Evolutionary conservation across 64 coral and sea anemone genomes (phyloP).

Genomic region (Dendrophyllia cribrosa): DNA sequence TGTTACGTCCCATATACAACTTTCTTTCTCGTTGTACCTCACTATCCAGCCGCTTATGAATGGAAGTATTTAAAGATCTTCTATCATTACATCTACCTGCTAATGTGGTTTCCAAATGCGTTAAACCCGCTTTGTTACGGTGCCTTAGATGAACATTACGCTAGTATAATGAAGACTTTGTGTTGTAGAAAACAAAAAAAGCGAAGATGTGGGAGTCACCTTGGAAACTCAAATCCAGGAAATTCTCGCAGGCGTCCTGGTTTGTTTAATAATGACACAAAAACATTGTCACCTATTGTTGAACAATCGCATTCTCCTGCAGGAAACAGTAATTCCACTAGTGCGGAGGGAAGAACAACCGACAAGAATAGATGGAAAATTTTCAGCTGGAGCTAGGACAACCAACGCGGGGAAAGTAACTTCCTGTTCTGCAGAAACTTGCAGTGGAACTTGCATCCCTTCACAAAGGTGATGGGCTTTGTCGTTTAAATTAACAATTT

Average conservation of each 20-base stretch:
- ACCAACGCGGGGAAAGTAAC: too few relatives aligned
- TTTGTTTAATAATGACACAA: too few relatives aligned
- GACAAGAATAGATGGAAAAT: too few relatives aligned
- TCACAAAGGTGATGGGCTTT: too few relatives aligned
- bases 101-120: slow-evolving; percentile 84
- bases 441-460: too few relatives aligned
- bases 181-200: background rate
- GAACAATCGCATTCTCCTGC: too few relatives aligned
- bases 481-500: too few relatives aligned
- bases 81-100: slow-evolving; percentile 61
- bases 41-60: background rate
- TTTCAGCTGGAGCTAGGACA: too few relatives aligned
- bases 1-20: slow-evolving; percentile 70
- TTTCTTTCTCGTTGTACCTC: slow-evolving; percentile 16
- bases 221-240: background rate
- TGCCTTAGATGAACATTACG: slow-evolving; percentile 65
- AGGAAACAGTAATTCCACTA: too few relatives aligned
- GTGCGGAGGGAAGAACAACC: too few relatives aligned
- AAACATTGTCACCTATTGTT: background rate
- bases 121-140: slow-evolving; percentile 75
- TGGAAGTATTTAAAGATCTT: slow-evolving; percentile 54
- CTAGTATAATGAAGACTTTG: slow-evolving; percentile 20
- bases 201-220: background rate
- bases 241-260: background rate
- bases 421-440: too few relatives aligned